A percentile compares a stretch with the other conserved stretches of the same genome.
Evolutionary conservation across 2,888 invertebrate species (phyloP).

Genomic region (Cynaeus angustus): DNA sequence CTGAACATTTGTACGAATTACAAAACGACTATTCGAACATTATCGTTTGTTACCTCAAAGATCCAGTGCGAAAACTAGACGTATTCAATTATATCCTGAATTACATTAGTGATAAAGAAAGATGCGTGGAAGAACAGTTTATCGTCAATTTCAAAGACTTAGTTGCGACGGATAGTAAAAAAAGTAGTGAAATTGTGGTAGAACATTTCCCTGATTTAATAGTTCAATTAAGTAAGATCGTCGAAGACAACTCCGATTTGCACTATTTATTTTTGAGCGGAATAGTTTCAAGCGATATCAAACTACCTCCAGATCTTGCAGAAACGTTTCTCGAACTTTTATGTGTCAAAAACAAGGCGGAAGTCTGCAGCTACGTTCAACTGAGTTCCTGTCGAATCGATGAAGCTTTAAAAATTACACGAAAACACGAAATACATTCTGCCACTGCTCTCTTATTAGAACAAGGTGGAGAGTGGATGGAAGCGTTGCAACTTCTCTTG

Average conservation of each 20-base stretch:
- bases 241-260: conserved; percentile 70
- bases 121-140: conserved; percentile 72
- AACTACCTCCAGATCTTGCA: conserved; percentile 72
- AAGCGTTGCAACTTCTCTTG: conserved; percentile 80
- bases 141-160: conserved; percentile 72
- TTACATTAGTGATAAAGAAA: conserved; percentile 69
- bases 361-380: conserved; percentile 70
- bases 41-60: conserved; percentile 80
- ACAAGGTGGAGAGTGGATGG: conserved; percentile 82
- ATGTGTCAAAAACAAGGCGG: conserved; percentile 74
- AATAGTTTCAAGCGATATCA: conserved; percentile 69
- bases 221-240: conserved; percentile 70
- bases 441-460: conserved; percentile 85
- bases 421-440: conserved; percentile 76
- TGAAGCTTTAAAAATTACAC: conserved; percentile 78
- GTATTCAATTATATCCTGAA: conserved; percentile 76
- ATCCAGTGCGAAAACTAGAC: conserved; percentile 76
- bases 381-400: conserved; percentile 77
- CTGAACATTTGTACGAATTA: conserved; percentile 80
- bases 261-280: conserved; percentile 77
- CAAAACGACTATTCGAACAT: conserved; percentile 77
- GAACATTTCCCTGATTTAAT: conserved; percentile 73
- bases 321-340: conserved; percentile 79
- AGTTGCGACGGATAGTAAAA: conserved; percentile 76
- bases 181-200: conserved; percentile 78